Evolutionary conservation across 2,797 vertebrate species (phyloP), one percentile per base, ranked within the genome.

Genomic region (Leontocebus nigricollis): DNA sequence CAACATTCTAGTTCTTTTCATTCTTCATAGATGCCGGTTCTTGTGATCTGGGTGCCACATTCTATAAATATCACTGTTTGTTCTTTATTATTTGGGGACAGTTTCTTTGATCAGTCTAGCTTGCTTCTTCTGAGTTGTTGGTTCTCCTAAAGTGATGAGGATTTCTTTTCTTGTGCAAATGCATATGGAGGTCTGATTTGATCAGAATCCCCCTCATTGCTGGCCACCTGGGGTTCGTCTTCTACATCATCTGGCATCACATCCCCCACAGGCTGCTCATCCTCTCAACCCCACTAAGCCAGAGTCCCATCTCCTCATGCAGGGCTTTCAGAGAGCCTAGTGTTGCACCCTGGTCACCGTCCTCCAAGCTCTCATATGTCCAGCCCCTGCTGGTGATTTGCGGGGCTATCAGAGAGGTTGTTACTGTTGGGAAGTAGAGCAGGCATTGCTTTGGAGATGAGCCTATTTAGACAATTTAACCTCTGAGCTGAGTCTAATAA

Each of bases 241-340:
- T 82, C 17, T 13, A 5, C 2, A 41, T 22, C 5, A 19, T 82
- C 30, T 77, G 46, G 4, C 12, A n/a, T 48, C 5, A 48, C 13
- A 59, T 4, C 5, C 12, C 13, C 30, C 14, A 24, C 4, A 9
- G 41, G 20, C 5, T 2, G 7, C 57, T 44, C 27, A 83, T 17
- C 15, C 81, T 41, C 19, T 27, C 1, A 17, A 33, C 19, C 33
- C 26, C 52, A 12, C 10, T 39, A n/a, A 2, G 10, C 6, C 30
- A 24, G 22, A 0, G 0, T 27, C 36, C 14, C 7, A 27, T 19
- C 19, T 80, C 22, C 7, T 3, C 24, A 9, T 64, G 7, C 1
- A 26, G 24, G 6, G 27, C 0, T 0, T 20, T 64, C 46, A 77
- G 26, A 80, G 72, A 36, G 13, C 44, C 20, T 4, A 22, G 6